Base-by-base conservation (phyloP, 2,113 vertebrate species). In the Hemichromis elongatus region DNA sequence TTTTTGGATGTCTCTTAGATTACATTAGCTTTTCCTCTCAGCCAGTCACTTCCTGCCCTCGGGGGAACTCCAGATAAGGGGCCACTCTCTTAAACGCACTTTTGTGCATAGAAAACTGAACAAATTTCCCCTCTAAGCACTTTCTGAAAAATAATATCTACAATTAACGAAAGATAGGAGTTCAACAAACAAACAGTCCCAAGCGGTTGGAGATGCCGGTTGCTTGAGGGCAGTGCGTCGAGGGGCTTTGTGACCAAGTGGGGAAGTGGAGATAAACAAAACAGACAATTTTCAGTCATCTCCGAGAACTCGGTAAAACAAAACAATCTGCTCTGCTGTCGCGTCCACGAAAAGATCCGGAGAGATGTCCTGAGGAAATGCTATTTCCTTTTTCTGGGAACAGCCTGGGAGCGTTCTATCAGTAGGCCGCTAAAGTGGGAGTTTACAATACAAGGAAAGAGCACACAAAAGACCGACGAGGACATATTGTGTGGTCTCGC, bases 341-440 rank as follows among this genome's bases (percentile, higher is more conserved):
- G 5, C 33, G 86, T 90, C 92, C 91, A 88, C 92, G 91, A 88
- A 92, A 75, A 88, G 89, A 93, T 89, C 89, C 47, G 28, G 77
- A 90, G 90, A 91, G 92, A 88, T 88, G 90, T 94, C 93, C 91
- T 83, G 89, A 93, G 92, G 92, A 94, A 94, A 93, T 63, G 79
- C 57, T 55, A 42, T 83, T 94, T 93, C 94, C 93, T 86, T 42
- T 83, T 12, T 14, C 80, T 75, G 88, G 90, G 93, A 93, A 93
- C 37, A 19, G 79, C 56, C 59, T 19, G 5, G 77, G 80, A 86
- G 81, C 13, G 24, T 37, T 68, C 21, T 78, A 12, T 87, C 88
- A 83, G 77, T 57, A 16, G 82, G 61, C 11, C 5, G 19, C 53
- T 75, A 7, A 5, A 57, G n/a, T 30, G 52, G 73, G 73, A 84